Base-by-base conservation (phyloP, 30 jellyfish, hydroid and myxozoan genomes). In the Clytia hemisphaerica region DNA sequence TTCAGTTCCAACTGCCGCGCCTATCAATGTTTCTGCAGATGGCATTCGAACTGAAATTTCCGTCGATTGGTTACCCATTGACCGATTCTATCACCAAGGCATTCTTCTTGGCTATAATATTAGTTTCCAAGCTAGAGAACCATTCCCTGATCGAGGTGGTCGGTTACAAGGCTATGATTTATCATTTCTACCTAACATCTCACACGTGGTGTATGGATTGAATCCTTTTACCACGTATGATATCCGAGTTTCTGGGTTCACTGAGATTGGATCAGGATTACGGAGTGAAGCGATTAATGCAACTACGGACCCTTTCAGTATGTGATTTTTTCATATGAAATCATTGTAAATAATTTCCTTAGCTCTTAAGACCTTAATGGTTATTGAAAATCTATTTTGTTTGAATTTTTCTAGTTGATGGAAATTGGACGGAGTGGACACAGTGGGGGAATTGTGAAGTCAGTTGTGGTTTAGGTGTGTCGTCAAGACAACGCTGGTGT, bases 401-500 rank as follows among this genome's bases (percentile, higher is more conserved):
- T 57, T 57, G 22, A 4, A n/a, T 3, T 16, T 40, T 57, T 46
- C 37, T 44, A 80, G 94, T 51, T 31, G 85, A 80, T 80, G 94
- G 94, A 1, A 29, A 40, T 29, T 80, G 94, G 94, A 29, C 94
- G 33, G 51, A 45, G 3, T 80, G 94, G 94, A 30, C 58, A 1
- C 33, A 21, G 19, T 80, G 94, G 94, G 61, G 71, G 3, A 67
- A 61, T 12, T 80, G 94, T 66, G 58, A 77, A 4, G 72, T 50
- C 25, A 59, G 72, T 35, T 80, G 94, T 46, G 94, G 82, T 35
- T 64, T 58, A 5, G 94, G 94, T 0, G 26, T 19, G 14, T 60
- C 57, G 29, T 4, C 7, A 10, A 61, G 82, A 34, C 15, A 4
- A 22, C 48, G 94, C 44, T 26, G 37, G 35, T 80, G 94, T 60